A percentile compares a stretch with the other conserved stretches of the same genome.
Conservation (phyloP, 2,797 vertebrate genomes). For the Distichodus sexfasciatus region DNA sequence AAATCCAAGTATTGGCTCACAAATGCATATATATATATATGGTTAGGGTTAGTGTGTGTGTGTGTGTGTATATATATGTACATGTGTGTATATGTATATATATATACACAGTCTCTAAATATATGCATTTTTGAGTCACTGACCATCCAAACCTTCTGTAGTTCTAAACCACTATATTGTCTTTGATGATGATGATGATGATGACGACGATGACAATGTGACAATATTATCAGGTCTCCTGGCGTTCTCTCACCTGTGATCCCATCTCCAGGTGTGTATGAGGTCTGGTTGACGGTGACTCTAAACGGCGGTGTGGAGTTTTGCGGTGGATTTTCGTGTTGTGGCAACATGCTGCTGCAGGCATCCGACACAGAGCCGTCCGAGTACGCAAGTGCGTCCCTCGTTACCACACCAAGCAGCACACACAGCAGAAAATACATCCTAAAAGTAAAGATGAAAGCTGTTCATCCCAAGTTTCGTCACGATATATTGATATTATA, state of each 20-base stretch:
- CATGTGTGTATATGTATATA: too few species aligned
- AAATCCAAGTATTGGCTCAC: too few species aligned
- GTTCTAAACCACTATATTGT: background rate
- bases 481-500: too few species aligned
- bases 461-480: too few species aligned
- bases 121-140: too few species aligned
- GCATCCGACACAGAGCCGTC: constrained; percentile 50
- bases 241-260: constrained; percentile 49
- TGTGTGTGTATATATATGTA: too few species aligned
- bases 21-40: too few species aligned
- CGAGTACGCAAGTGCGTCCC: constrained; percentile 38
- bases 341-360: constrained; percentile 53
- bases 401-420: constrained; percentile 21
- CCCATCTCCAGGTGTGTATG: constrained; percentile 54
- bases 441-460: background rate
- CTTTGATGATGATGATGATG: background rate
- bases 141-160: too few species aligned
- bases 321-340: constrained; percentile 40
- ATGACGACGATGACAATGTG: background rate
- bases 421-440: background rate
- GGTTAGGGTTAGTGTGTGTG: too few species aligned
- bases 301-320: constrained; percentile 41
- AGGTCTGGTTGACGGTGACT: constrained; percentile 38
- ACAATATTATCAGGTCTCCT: background rate
- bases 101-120: too few species aligned